These are phyloP conservation scores for Turritopsis dohrnii DNA, from an alignment of 30 jellyfish, hydroid and myxozoan genomes.

Conservation along the genomic window DNA sequence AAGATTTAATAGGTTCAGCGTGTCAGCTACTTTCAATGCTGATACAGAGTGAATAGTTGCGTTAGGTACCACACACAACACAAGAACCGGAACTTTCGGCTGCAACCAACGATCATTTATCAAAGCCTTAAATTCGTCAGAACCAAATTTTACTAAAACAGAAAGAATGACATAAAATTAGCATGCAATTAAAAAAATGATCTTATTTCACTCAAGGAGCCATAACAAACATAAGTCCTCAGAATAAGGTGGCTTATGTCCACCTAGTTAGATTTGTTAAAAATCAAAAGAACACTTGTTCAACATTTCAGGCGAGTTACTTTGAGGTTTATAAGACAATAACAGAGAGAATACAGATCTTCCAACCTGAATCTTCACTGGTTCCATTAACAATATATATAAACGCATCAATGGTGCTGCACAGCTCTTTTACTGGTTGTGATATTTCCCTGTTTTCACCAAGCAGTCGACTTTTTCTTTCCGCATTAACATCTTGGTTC, in stretches of 20 bases:
- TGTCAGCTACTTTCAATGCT: slow-evolving; percentile 55
- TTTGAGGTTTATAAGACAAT: no score
- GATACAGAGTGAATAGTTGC: slow-evolving; percentile 39
- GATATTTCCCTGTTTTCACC: slow-evolving; percentile 46
- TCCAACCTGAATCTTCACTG: slow-evolving; percentile 6
- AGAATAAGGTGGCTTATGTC: background rate
- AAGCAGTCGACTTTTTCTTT: slow-evolving; percentile 47
- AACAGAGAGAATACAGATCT: no score
- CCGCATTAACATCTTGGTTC: slow-evolving; percentile 48
- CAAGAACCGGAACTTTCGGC: slow-evolving; percentile 77
- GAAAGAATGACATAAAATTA: no score
- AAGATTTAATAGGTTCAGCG: slow-evolving; percentile 50
- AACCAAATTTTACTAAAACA: slow-evolving; percentile 52
- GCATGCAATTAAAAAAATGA: no score
- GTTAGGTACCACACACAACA: slow-evolving; percentile 64
- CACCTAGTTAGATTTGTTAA: no score
- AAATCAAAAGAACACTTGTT: no score
- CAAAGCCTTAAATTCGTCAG: slow-evolving; percentile 76
- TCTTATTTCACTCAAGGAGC: no score
- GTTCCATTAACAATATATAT: slow-evolving; percentile 71
- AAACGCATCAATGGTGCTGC: slow-evolving; percentile 90
- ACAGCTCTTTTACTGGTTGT: slow-evolving; percentile 81
- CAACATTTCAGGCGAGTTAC: no score
- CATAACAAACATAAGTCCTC: background rate
- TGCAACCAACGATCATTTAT: slow-evolving; percentile 74